A percentile compares a stretch with the other conserved stretches of the same genome.
Conservation (phyloP, 2,113 vertebrate genomes). For the Callipepla californica region DNA sequence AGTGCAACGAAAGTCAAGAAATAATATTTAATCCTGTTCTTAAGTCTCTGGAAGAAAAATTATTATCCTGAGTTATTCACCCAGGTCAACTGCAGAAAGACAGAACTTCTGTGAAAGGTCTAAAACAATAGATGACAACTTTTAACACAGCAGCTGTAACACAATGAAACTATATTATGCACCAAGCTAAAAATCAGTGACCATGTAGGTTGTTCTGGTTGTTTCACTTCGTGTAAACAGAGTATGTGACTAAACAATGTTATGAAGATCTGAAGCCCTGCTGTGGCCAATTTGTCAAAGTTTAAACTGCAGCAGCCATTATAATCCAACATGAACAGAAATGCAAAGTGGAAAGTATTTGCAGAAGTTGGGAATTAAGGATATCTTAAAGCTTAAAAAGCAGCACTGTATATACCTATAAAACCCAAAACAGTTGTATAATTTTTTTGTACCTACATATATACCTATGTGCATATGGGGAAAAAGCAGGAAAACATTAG, state of each 20-base stretch:
- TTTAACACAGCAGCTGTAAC: not conserved
- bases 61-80: not conserved
- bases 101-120: not conserved
- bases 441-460: not conserved
- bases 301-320: not conserved
- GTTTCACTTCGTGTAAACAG: not conserved
- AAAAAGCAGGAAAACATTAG: not conserved
- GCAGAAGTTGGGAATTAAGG: not conserved
- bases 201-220: not conserved
- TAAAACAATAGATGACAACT: not conserved
- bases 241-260: not conserved
- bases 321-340: not conserved
- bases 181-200: not conserved
- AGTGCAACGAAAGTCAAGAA: not conserved
- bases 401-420: not conserved
- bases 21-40: not conserved
- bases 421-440: not conserved
- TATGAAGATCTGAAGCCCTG: not conserved
- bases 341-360: not conserved
- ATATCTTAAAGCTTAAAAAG: not conserved
- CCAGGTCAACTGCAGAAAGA: not conserved
- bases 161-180: not conserved
- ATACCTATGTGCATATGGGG: fast-evolving
- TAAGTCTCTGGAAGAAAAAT: not conserved
- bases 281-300: not conserved